Base-by-base conservation (phyloP, 2,888 invertebrate genomes). In the Onchidella celtica region DNA sequence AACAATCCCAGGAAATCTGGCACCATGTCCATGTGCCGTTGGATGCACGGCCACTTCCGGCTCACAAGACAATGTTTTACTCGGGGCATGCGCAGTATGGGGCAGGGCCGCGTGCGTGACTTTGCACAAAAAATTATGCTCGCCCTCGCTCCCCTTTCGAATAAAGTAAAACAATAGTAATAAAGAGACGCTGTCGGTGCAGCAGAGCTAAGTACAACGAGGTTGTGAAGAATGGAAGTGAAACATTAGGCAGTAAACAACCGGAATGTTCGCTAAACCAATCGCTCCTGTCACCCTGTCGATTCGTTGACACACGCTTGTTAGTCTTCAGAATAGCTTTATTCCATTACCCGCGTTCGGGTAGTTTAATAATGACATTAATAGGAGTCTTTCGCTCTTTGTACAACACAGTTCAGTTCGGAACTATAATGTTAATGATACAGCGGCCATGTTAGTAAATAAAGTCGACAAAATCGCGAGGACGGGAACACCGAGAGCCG, bases 321-420 rank as follows among this genome's bases (percentile, higher is more conserved):
- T 59, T 57, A 59, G 9, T 73, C 59, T 59, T 59, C 32, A 61
- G 36, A 73, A 73, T 36, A 59, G 36, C 61, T 59, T 59, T 73
- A 59, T 73, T 61, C 59, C 61, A 38, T 59, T 73, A 73, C 36
- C 36, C 17, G 36, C 17, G 21, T 11, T 59, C 36, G 73, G 6
- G 36, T 24, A 36, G 0, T 40, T 29, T 75, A 75, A 63, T 65
- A 75, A 65, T 32, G 65, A 40, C 65, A 75, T 65, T 65, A 75
- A 1, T 29, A 38, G 0, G 17, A 47, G 29, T 38, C 40, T 47
- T 27, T 32, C 72, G 24, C 9, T 38, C 6, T 65, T n/a, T n/a
- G 40, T 40, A 34, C 47, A 65, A 24, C 38, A 6, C 6, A 1
- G 3, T 55, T n/a, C 36, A 27, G 24, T 24, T 24, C 32, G 61